Percentiles rank a stretch among this genome's conserved stretches.
Evolutionary conservation across 2,888 invertebrate species (phyloP).

Genomic region (Drosophila kambysellisi): DNA sequence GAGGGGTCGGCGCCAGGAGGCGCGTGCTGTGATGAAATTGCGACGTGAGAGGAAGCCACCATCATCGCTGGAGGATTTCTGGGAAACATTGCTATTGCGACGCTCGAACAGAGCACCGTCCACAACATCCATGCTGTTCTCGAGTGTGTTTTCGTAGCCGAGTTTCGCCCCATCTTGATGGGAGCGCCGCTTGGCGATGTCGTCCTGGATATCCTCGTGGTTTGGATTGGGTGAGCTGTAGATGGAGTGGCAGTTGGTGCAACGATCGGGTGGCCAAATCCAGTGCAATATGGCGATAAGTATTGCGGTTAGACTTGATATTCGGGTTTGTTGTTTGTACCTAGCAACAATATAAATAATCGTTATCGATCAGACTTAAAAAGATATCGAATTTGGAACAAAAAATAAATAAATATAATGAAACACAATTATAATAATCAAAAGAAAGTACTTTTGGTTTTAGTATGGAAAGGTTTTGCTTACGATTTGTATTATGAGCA

Average conservation of each 20-base stretch:
- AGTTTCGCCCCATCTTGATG: conserved; percentile 77
- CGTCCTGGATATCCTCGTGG: conserved; percentile 81
- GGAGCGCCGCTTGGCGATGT: conserved; percentile 80
- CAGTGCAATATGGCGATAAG: conserved; percentile 89
- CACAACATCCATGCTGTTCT: conserved; percentile 63
- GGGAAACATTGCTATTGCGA: conserved; percentile 87
- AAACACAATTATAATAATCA: conserved; percentile 10
- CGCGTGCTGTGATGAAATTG: conserved; percentile 86
- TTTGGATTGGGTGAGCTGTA: conserved; percentile 83
- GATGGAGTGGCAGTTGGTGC: conserved; percentile 86
- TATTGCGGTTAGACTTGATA: conserved; percentile 94
- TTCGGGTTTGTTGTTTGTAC: conserved; percentile 97
- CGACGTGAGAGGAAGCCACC: conserved; percentile 92
- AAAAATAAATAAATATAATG: conserved; percentile 5
- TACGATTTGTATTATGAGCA: conserved; percentile 87
- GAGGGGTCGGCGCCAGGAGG: conserved; percentile 88
- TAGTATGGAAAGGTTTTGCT: conserved; percentile 77
- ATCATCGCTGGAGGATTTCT: conserved; percentile 90
- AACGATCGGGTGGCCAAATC: conserved; percentile 91
- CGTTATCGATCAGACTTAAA: background rate
- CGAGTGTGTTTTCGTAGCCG: conserved; percentile 50
- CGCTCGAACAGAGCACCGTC: conserved; percentile 78
- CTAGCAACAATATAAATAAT: conserved; percentile 84
- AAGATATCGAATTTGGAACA: background rate
- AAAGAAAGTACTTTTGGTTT: background rate